Percentiles rank a stretch among this genome's conserved stretches.
Evolutionary conservation across 1,140 invertebrate genomes (phyloP).

Genomic region (Dreissena rostriformis): DNA sequence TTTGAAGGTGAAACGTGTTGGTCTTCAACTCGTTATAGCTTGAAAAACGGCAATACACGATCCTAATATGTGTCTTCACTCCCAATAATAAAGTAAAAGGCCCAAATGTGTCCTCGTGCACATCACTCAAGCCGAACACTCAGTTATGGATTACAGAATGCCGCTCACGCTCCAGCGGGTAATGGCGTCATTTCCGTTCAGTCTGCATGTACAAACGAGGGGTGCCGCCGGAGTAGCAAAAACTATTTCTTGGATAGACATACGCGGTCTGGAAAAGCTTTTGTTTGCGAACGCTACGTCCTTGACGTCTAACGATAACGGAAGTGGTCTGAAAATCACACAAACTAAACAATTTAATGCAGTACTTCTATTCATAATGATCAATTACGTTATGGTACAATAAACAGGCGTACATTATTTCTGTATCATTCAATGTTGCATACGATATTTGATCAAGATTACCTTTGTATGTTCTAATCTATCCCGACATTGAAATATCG

Average conservation of each 20-base stretch:
- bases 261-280: neutral
- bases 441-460: neutral
- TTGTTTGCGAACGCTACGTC: neutral
- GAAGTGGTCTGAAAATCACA: too few species aligned
- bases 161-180: constrained; percentile 27
- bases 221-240: neutral
- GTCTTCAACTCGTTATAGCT: too few species aligned
- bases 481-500: too few species aligned
- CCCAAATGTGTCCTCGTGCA: neutral
- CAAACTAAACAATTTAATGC: too few species aligned
- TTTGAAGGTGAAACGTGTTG: too few species aligned
- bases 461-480: neutral
- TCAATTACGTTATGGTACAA: too few species aligned
- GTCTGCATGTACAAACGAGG: constrained; percentile 11
- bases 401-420: too few species aligned
- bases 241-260: neutral
- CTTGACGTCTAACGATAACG: neutral
- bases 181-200: constrained; percentile 10
- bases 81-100: too few species aligned
- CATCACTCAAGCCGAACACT: constrained; percentile 37
- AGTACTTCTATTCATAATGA: too few species aligned
- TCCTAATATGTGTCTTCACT: too few species aligned
- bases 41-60: too few species aligned
- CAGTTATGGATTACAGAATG: constrained; percentile 19
- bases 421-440: too few species aligned